These are phyloP conservation scores for Spodoptera frugiperda DNA, from an alignment of 1,140 invertebrate species.

Conservation along the genomic window DNA sequence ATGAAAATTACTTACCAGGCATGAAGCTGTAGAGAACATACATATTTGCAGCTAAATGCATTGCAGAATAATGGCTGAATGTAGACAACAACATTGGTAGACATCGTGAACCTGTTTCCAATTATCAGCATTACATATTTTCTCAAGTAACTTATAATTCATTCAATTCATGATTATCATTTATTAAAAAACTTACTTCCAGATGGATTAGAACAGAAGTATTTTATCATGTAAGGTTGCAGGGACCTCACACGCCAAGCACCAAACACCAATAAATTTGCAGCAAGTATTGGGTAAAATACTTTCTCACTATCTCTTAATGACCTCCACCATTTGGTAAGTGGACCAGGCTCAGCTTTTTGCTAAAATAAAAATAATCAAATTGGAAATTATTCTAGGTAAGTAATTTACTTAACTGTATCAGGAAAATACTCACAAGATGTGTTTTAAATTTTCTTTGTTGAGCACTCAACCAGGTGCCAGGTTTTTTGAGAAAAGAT, in stretches of 20 bases:
- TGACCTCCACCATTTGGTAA: conserved; percentile 91
- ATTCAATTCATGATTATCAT: not conserved
- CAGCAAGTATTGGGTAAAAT: conserved; percentile 92
- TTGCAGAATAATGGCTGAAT: conserved; percentile 96
- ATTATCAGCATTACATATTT: not conserved
- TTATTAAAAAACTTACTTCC: conserved; percentile 86
- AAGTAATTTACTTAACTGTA: not conserved
- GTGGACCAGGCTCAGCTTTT: conserved; percentile 86
- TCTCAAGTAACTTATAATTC: not conserved
- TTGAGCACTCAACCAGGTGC: conserved; percentile 84
- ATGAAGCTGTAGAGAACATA: conserved; percentile 96
- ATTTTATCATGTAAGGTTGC: conserved; percentile 92
- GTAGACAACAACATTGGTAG: conserved; percentile 96
- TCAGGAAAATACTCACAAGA: conserved; percentile 58
- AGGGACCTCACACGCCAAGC: conserved; percentile 93
- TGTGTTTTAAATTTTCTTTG: conserved; percentile 80
- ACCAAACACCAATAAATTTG: conserved; percentile 93
- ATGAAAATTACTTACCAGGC: conserved; percentile 78
- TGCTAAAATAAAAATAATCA: conserved; percentile 53
- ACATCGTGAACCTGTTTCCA: conserved; percentile 89
- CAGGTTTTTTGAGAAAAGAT: conserved; percentile 86
- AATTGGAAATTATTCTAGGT: not conserved
- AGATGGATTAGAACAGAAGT: conserved; percentile 94
- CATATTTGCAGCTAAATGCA: conserved; percentile 98
- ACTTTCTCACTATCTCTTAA: conserved; percentile 92